phyloP scores from a whole-genome alignment of 2,888 invertebrate species.

The Catocala fraxini region DNA sequence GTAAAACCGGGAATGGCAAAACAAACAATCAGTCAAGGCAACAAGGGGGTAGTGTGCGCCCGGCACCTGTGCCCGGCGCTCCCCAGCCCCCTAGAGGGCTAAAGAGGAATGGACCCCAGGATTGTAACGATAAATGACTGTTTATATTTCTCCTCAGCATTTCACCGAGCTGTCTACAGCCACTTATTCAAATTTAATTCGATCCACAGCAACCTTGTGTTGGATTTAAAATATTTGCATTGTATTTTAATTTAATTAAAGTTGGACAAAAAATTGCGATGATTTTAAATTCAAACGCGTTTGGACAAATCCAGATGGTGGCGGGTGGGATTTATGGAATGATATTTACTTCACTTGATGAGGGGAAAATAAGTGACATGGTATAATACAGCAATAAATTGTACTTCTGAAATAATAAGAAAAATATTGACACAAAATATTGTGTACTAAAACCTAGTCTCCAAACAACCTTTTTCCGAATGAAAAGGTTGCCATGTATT shows the following conservation, averaged over 20 bases:
- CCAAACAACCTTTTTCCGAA: too few relatives aligned
- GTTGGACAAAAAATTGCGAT: slow-evolving; percentile 37
- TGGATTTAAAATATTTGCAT: slow-evolving; percentile 51
- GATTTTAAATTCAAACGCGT: slow-evolving; percentile 52
- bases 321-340: slow-evolving; percentile 30
- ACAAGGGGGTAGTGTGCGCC: slow-evolving; percentile 49
- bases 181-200: slow-evolving; percentile 77
- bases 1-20: slow-evolving; percentile 61
- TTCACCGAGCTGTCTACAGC: slow-evolving; percentile 65
- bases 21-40: slow-evolving; percentile 80
- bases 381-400: not conserved
- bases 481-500: too few relatives aligned
- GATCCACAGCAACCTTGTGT: slow-evolving; percentile 49
- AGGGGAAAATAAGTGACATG: slow-evolving; percentile 18
- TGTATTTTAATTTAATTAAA: slow-evolving; percentile 53
- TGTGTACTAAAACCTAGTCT: too few relatives aligned
- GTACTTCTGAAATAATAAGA: too few relatives aligned
- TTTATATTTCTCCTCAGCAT: slow-evolving; percentile 75
- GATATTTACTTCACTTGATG: slow-evolving; percentile 24
- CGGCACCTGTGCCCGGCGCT: slow-evolving; percentile 71
- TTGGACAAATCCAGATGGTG: slow-evolving; percentile 33
- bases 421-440: too few relatives aligned
- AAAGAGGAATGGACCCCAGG: slow-evolving; percentile 66
- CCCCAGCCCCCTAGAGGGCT: slow-evolving; percentile 46
- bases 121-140: slow-evolving; percentile 79